phyloP scores from a whole-genome alignment of 1,140 invertebrate genomes.

The Dendroctonus ponderosae region DNA sequence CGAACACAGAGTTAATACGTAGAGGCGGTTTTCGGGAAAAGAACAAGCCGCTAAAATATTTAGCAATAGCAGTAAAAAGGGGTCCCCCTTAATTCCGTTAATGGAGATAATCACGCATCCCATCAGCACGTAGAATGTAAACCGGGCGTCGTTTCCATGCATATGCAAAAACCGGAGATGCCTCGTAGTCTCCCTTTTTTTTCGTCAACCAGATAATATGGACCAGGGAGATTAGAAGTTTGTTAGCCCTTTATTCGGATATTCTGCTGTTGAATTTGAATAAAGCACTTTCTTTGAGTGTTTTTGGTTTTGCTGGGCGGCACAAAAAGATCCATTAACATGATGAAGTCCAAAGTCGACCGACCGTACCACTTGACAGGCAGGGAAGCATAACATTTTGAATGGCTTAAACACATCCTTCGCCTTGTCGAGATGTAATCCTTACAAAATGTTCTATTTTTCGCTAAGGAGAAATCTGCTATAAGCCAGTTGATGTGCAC shows the following conservation, averaged over 20 bases:
- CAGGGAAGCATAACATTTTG: neutral
- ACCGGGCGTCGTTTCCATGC: constrained; percentile 7
- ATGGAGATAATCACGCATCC: constrained; percentile 18
- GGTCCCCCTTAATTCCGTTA: constrained; percentile 13
- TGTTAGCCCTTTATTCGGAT: constrained; percentile 19
- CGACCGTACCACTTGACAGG: neutral
- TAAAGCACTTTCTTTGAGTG: constrained; percentile 17
- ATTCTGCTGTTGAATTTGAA: constrained; percentile 21
- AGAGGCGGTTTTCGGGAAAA: neutral
- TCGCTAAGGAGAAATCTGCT: neutral
- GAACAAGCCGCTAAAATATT: neutral
- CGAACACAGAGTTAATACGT: neutral
- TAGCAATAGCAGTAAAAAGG: neutral
- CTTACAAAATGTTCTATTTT: neutral
- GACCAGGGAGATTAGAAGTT: constrained; percentile 19
- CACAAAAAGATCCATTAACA: neutral
- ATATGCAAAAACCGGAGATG: constrained; percentile 14
- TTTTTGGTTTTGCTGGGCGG: neutral
- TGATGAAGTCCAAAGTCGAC: neutral
- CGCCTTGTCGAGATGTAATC: neutral
- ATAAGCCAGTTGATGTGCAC: neutral
- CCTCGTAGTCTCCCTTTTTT: constrained; percentile 12
- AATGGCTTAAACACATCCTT: neutral
- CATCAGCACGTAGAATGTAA: constrained; percentile 4
- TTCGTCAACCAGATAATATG: constrained; percentile 11